These are phyloP conservation scores for Lepilemur septentrionalis DNA, from an alignment of 2,797 vertebrate genomes.

Conservation along the genomic window DNA sequence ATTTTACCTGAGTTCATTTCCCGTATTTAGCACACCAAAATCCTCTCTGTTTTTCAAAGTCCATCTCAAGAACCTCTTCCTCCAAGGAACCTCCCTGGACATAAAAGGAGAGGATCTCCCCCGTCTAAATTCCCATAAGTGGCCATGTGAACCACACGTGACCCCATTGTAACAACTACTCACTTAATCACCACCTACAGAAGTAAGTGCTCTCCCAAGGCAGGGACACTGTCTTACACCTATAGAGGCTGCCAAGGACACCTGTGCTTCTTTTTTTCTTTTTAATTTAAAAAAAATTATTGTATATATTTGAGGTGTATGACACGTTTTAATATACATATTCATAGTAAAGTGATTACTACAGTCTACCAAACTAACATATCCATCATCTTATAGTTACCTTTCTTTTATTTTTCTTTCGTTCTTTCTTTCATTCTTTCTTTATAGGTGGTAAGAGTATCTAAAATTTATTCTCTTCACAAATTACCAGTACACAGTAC, in stretches of 20 bases:
- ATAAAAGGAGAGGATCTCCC: neutral
- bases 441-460: too few species aligned
- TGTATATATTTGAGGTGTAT: too few species aligned
- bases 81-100: neutral
- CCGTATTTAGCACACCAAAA: neutral
- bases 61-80: neutral
- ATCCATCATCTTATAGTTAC: too few species aligned
- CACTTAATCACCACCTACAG: neutral
- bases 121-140: neutral
- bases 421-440: too few species aligned
- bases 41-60: neutral
- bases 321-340: too few species aligned
- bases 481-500: too few species aligned
- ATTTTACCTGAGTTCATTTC: neutral
- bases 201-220: neutral
- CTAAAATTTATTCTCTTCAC: too few species aligned
- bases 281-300: too few species aligned
- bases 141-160: neutral
- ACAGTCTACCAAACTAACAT: too few species aligned
- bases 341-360: too few species aligned
- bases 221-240: neutral
- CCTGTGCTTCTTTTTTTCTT: neutral
- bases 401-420: too few species aligned
- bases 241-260: neutral
- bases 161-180: neutral